phyloP scores from a whole-genome alignment of 2,888 invertebrate species.

The Drosophila limbata region DNA sequence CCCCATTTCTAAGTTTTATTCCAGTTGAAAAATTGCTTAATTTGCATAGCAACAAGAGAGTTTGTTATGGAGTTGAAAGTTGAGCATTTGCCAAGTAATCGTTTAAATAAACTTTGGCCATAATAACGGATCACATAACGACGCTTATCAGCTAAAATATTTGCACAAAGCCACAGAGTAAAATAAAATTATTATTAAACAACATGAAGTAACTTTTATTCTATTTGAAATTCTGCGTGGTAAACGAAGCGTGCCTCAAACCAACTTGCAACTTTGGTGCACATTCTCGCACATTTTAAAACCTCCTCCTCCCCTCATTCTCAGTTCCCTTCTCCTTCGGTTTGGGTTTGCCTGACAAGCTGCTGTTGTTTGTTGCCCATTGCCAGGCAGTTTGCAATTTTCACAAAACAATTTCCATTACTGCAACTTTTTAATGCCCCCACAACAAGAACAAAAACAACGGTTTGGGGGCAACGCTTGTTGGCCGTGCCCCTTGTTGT shows the following conservation, averaged over 20 bases:
- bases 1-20: neutral
- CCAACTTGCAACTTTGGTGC: constrained; percentile 57
- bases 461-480: constrained; percentile 23
- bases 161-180: constrained; percentile 21
- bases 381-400: constrained; percentile 56
- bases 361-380: constrained; percentile 35
- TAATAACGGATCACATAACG: constrained; percentile 20
- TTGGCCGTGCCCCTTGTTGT: constrained; percentile 11
- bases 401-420: constrained; percentile 76
- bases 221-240: constrained; percentile 65
- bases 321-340: neutral
- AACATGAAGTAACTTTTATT: constrained; percentile 56
- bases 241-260: constrained; percentile 67
- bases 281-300: constrained; percentile 61
- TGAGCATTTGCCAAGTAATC: constrained; percentile 11
- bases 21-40: neutral
- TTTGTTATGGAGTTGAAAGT: constrained; percentile 1
- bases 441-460: constrained; percentile 6
- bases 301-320: constrained; percentile 34
- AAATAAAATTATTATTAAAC: constrained; percentile 46
- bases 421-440: constrained; percentile 68
- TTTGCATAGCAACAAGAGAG: constrained; percentile 1
- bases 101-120: constrained; percentile 8
- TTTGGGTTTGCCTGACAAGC: constrained; percentile 30
- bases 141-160: constrained; percentile 32